Conservation (phyloP, 2,113 vertebrate species). For the Paramormyrops kingsleyae region DNA sequence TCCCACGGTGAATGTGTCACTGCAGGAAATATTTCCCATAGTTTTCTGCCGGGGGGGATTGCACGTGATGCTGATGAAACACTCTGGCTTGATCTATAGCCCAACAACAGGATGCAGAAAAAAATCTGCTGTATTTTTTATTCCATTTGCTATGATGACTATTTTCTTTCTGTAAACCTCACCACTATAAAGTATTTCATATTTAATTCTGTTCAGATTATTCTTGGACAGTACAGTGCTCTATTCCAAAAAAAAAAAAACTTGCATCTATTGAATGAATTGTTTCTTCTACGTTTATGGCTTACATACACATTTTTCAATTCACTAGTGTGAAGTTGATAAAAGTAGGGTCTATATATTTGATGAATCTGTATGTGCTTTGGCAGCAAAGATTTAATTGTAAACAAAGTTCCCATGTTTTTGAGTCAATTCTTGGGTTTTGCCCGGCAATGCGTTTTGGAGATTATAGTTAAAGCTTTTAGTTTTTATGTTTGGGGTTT, state of each 20-base stretch:
- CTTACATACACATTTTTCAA: not conserved
- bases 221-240: not conserved
- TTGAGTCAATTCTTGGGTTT: not conserved
- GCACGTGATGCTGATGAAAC: not conserved
- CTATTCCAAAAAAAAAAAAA: not conserved
- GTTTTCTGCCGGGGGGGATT: not conserved
- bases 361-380: not conserved
- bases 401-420: not conserved
- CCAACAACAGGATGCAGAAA: not conserved
- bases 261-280: not conserved
- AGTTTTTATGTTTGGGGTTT: not conserved
- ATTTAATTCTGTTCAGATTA: not conserved
- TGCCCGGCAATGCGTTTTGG: not conserved
- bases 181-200: not conserved
- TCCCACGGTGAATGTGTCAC: not conserved
- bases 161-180: not conserved
- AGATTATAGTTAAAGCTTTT: not conserved
- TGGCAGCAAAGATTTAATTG: not conserved
- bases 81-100: not conserved
- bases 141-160: not conserved
- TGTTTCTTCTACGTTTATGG: not conserved
- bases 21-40: not conserved
- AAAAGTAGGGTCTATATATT: not conserved
- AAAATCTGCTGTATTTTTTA: not conserved
- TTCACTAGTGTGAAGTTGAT: not conserved